Evolutionary conservation across 2,888 invertebrate species (phyloP).

Genomic region (Macaria notata): DNA sequence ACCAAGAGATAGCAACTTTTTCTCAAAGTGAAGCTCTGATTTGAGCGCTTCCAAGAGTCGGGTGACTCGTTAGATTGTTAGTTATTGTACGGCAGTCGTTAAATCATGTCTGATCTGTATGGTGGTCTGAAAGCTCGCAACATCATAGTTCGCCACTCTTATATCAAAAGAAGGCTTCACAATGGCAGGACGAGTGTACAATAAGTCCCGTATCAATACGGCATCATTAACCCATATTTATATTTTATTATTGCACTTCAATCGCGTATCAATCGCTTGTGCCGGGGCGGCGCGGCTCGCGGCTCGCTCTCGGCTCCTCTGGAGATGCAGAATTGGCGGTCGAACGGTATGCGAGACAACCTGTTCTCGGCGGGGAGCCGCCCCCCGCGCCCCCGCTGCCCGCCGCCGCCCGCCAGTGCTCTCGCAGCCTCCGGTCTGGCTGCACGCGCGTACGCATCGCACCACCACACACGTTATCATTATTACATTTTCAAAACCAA

Average conservation of each 20-base stretch:
- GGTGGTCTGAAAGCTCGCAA: no score
- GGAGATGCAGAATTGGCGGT: constrained; percentile 73
- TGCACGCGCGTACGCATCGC: constrained; percentile 48
- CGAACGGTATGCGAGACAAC: constrained; percentile 73
- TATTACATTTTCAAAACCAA: constrained; percentile 34
- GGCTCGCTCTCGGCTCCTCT: constrained; percentile 34
- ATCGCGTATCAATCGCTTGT: constrained; percentile 62
- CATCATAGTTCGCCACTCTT: no score
- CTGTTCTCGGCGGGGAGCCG: constrained; percentile 62
- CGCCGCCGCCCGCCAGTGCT: constrained; percentile 54
- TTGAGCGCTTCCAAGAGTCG: no score
- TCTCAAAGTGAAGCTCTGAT: no score
- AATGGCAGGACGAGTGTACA: constrained; percentile 4
- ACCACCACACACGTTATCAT: constrained; percentile 28
- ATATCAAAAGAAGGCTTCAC: no score
- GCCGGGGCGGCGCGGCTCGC: constrained; percentile 35
- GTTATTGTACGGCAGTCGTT: no score
- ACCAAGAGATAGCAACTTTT: no score
- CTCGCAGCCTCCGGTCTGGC: constrained; percentile 56
- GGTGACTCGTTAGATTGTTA: no score
- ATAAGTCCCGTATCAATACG: constrained; percentile 31
- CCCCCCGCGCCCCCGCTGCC: constrained; percentile 36
- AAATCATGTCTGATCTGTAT: no score
- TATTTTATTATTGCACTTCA: constrained; percentile 56
- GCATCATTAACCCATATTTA: constrained; percentile 44